Evolutionary conservation across 92 coral and sea anemone genomes (phyloP).

Genomic region (Scolanthus callimorphus): DNA sequence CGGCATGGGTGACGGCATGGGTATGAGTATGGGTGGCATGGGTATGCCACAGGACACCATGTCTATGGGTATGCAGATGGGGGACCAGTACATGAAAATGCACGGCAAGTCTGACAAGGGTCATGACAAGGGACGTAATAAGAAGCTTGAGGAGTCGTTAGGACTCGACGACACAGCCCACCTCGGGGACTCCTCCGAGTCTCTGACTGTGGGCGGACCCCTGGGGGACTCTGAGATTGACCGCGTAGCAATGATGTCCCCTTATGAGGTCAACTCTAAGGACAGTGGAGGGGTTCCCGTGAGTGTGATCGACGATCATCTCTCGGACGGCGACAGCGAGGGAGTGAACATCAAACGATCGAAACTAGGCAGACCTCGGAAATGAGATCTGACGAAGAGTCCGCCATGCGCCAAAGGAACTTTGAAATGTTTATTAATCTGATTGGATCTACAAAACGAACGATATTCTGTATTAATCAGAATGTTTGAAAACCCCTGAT

Average conservation of each 20-base stretch:
- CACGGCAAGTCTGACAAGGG: conserved; percentile 9
- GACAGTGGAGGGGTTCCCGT: conserved; percentile 61
- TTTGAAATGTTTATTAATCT: too few species aligned
- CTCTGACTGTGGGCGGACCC: conserved; percentile 52
- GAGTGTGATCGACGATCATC: conserved; percentile 48
- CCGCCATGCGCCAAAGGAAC: too few species aligned
- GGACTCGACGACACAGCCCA: conserved; percentile 16
- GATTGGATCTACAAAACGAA: too few species aligned
- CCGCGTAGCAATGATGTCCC: conserved; percentile 92
- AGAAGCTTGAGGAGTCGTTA: conserved; percentile 9
- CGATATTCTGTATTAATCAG: too few species aligned
- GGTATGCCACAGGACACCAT: background rate
- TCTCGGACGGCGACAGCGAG: background rate
- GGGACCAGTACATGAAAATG: conserved; percentile 19
- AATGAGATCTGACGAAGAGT: too few species aligned
- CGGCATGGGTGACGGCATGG: conserved; percentile 17
- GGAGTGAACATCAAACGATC: background rate
- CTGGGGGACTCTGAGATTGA: conserved; percentile 83
- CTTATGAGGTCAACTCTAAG: conserved; percentile 77
- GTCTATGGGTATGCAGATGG: too few species aligned
- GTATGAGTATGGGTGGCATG: conserved; percentile 22
- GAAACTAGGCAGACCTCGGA: background rate
- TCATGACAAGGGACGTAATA: background rate
- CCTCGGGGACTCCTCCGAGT: conserved; percentile 8
- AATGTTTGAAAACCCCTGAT: too few species aligned